phyloP scores from a whole-genome alignment of 2,797 vertebrate genomes.

The Xenentodon cancila region DNA sequence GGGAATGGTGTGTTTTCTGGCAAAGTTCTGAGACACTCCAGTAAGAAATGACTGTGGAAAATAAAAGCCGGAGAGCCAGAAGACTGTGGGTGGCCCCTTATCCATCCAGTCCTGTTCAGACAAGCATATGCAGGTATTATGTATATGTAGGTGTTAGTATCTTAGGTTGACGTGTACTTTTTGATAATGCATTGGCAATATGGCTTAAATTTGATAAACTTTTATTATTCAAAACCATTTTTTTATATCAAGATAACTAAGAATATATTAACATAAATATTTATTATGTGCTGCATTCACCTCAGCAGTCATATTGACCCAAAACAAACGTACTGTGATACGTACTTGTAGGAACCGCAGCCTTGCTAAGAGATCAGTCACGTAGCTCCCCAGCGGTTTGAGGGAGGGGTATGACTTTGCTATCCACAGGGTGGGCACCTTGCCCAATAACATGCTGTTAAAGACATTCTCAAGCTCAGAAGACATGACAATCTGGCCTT shows the following conservation, averaged over 20 bases:
- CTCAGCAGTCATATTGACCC: neutral
- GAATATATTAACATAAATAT: too few relatives aligned
- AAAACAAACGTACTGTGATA: slow-evolving; percentile 4
- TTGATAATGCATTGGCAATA: too few relatives aligned
- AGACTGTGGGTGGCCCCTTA: slow-evolving; percentile 85
- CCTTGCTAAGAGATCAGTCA: slow-evolving; percentile 88
- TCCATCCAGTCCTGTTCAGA: slow-evolving; percentile 88
- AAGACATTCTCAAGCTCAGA: slow-evolving; percentile 90
- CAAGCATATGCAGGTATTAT: slow-evolving; percentile 6
- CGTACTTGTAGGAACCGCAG: slow-evolving; percentile 90
- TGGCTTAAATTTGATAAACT: too few relatives aligned
- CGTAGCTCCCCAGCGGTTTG: slow-evolving; percentile 90
- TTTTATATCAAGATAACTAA: too few relatives aligned
- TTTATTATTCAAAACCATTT: too few relatives aligned
- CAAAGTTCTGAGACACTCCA: slow-evolving; percentile 93
- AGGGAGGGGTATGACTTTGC: slow-evolving; percentile 93
- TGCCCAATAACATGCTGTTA: slow-evolving; percentile 90
- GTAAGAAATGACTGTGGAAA: slow-evolving; percentile 98
- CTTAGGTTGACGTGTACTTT: too few relatives aligned
- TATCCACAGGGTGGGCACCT: slow-evolving; percentile 89
- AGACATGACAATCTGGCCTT: slow-evolving; percentile 94
- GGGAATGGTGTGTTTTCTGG: slow-evolving; percentile 91
- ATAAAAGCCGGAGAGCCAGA: slow-evolving; percentile 96
- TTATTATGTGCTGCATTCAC: too few relatives aligned
- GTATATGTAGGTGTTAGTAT: neutral